Evolutionary conservation across 2,797 vertebrate species (phyloP).

Genomic region (Schizopygopsis pylzovi): DNA sequence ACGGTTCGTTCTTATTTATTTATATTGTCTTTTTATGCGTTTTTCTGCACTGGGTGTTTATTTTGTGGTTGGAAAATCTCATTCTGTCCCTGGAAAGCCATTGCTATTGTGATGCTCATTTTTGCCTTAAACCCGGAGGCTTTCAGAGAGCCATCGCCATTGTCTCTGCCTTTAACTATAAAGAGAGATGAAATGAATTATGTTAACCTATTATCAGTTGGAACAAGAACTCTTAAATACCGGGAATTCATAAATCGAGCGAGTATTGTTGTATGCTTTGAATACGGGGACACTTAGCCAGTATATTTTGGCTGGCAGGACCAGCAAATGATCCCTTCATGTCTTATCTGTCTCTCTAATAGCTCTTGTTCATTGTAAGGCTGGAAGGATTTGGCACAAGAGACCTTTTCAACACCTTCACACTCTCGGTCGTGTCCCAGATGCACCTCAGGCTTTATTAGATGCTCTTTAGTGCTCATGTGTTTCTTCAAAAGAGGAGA

Average conservation of each 20-base stretch:
- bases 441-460: conserved; percentile 32
- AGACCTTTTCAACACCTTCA: conserved; percentile 73
- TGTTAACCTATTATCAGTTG: conserved; percentile 5
- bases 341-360: conserved; percentile 46
- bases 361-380: conserved; percentile 36
- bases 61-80: conserved; percentile 33
- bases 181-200: conserved; percentile 19
- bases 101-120: conserved; percentile 35
- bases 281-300: conserved; percentile 4
- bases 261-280: conserved; percentile 31
- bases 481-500: background rate
- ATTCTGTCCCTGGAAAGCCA: conserved; percentile 28
- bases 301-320: conserved; percentile 49
- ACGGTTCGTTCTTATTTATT: conserved; percentile 44
- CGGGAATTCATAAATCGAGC: conserved; percentile 30
- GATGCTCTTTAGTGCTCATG: background rate
- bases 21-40: conserved; percentile 6
- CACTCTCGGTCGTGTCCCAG: conserved; percentile 53
- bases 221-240: background rate
- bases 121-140: conserved; percentile 7
- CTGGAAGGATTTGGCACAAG: conserved; percentile 66
- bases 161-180: conserved; percentile 1
- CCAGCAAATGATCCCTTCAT: conserved; percentile 26
- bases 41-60: conserved; percentile 14
- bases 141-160: background rate